A percentile compares a stretch with the other conserved stretches of the same genome.
phyloP scores from a whole-genome alignment of 2,113 vertebrate genomes.

The Scolopax mira region DNA sequence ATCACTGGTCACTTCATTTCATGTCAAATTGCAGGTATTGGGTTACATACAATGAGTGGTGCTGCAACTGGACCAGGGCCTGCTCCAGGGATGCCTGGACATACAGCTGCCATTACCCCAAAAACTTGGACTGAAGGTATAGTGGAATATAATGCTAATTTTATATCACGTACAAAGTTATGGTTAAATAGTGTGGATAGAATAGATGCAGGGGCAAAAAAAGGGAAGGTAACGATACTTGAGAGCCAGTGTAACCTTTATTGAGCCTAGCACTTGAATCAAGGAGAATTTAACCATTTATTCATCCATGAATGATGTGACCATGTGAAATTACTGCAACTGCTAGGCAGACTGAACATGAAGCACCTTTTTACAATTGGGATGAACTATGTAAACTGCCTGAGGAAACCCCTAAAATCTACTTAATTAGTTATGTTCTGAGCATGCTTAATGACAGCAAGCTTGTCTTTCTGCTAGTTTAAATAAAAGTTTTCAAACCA shows the following conservation, averaged over 20 bases:
- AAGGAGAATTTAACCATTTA: background rate
- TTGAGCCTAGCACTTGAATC: background rate
- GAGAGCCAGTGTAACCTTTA: background rate
- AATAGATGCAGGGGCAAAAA: background rate
- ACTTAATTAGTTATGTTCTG: background rate
- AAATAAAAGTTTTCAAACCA: background rate
- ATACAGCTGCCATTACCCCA: conserved; percentile 71
- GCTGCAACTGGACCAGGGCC: conserved; percentile 72
- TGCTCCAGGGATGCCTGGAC: conserved; percentile 76
- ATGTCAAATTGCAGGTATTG: conserved; percentile 70
- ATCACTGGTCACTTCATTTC: background rate
- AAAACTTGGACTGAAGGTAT: conserved; percentile 84
- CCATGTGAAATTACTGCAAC: background rate
- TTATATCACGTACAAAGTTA: background rate
- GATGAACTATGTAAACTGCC: background rate
- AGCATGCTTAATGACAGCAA: background rate
- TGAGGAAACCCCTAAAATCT: background rate
- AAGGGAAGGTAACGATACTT: background rate
- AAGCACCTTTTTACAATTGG: background rate
- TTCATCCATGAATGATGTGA: background rate
- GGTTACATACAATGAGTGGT: conserved; percentile 76
- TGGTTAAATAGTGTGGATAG: background rate
- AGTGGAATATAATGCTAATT: background rate
- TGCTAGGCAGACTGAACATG: background rate
- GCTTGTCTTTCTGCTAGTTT: background rate